phyloP scores from a whole-genome alignment of 2,797 vertebrate species.

The Phaenicophaeus curvirostris region DNA sequence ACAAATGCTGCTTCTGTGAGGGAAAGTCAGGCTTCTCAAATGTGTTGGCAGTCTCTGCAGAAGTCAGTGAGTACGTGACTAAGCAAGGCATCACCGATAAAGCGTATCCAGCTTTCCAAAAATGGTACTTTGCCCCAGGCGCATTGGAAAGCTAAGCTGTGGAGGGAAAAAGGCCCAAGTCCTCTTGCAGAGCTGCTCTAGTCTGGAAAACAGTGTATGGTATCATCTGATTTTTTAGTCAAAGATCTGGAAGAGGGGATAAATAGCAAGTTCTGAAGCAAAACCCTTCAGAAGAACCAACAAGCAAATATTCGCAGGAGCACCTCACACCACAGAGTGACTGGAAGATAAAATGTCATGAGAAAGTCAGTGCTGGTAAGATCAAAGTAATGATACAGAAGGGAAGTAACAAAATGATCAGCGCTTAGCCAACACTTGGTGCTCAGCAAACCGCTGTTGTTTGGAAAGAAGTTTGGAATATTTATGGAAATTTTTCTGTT shows the following conservation, averaged over 20 bases:
- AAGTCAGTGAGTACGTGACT: not conserved
- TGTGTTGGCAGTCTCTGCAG: not conserved
- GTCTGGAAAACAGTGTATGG: not conserved
- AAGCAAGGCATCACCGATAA: not conserved
- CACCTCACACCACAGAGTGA: not conserved
- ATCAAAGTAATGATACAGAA: not conserved
- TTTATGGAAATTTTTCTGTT: not conserved
- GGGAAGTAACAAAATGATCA: not conserved
- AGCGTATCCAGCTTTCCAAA: not conserved
- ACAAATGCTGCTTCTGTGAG: not conserved
- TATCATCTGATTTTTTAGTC: not conserved
- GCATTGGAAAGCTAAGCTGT: not conserved
- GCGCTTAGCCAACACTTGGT: not conserved
- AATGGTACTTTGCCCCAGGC: not conserved
- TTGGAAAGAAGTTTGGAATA: not conserved
- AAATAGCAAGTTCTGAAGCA: not conserved
- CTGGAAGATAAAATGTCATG: not conserved
- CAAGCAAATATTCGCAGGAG: not conserved
- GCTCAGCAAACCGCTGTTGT: not conserved
- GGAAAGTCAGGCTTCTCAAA: not conserved
- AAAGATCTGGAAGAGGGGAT: not conserved
- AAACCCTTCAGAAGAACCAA: not conserved
- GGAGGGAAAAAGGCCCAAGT: not conserved
- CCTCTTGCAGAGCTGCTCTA: not conserved
- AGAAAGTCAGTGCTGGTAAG: not conserved